A percentile compares a stretch with the other conserved stretches of the same genome.
Conservation (phyloP, 2,797 vertebrate genomes). For the Cossypha dichroa region DNA sequence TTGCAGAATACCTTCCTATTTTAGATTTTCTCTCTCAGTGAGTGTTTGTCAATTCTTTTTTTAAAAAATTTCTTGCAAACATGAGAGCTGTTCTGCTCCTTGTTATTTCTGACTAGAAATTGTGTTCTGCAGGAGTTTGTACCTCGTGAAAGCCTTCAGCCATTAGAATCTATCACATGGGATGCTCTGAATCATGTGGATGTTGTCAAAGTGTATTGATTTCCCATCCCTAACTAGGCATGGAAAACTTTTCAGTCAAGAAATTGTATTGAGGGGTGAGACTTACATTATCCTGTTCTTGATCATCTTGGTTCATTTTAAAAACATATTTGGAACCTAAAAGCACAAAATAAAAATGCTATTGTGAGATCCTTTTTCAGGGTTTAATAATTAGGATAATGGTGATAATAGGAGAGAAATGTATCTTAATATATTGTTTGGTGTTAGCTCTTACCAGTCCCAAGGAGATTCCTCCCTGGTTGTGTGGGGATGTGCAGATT, state of each 20-base stretch:
- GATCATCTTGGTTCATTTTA: neutral
- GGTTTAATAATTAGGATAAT: neutral
- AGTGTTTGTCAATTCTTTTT: neutral
- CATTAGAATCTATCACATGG: neutral
- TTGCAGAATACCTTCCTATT: neutral
- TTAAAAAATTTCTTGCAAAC: neutral
- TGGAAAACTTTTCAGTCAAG: neutral
- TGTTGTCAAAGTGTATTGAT: neutral
- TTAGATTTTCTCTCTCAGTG: neutral
- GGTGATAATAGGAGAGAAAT: neutral
- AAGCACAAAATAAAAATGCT: neutral
- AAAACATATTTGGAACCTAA: neutral
- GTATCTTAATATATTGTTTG: neutral
- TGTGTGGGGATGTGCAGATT: neutral
- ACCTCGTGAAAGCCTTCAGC: neutral
- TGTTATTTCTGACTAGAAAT: neutral
- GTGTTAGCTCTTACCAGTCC: neutral
- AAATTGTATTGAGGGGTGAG: neutral
- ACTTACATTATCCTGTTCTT: neutral
- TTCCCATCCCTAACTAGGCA: neutral
- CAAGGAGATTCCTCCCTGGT: neutral
- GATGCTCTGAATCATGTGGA: neutral
- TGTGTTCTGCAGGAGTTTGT: neutral
- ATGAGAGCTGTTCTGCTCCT: neutral
- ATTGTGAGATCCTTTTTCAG: neutral